Conservation (phyloP, 2,888 invertebrate species). For the Ernsta delagoae region DNA sequence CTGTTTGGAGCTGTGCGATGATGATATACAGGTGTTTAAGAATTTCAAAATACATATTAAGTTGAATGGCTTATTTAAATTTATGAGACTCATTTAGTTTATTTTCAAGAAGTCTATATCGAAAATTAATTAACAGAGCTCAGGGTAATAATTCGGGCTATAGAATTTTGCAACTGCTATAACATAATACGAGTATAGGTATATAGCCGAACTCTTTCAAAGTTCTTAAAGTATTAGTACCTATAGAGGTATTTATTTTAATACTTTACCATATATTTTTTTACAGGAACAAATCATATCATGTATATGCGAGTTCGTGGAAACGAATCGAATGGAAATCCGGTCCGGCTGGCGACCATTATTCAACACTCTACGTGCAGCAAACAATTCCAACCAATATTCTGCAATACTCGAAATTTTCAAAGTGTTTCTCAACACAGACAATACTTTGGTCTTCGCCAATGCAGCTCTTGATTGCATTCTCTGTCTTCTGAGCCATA, state of each 20-base stretch:
- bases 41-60: too few relatives aligned
- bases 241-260: background rate
- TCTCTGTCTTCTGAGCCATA: constrained; percentile 91
- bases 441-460: constrained; percentile 96
- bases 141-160: too few relatives aligned
- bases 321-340: constrained; percentile 96
- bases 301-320: constrained; percentile 97
- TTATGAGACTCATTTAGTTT: too few relatives aligned
- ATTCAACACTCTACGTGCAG: constrained; percentile 96
- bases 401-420: constrained; percentile 95
- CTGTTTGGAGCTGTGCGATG: constrained; percentile 96
- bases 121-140: too few relatives aligned
- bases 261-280: background rate
- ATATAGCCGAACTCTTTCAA: too few relatives aligned
- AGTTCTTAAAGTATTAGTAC: too few relatives aligned
- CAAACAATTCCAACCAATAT: constrained; percentile 89
- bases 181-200: too few relatives aligned
- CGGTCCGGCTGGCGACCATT: constrained; percentile 98
- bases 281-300: constrained; percentile 95
- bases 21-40: constrained; percentile 91
- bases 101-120: too few relatives aligned
- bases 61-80: too few relatives aligned
- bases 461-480: constrained; percentile 98
- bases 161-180: too few relatives aligned
- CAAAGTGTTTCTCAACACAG: constrained; percentile 95